Conservation (phyloP, 1,140 invertebrate species). For the Venturia canescens region DNA sequence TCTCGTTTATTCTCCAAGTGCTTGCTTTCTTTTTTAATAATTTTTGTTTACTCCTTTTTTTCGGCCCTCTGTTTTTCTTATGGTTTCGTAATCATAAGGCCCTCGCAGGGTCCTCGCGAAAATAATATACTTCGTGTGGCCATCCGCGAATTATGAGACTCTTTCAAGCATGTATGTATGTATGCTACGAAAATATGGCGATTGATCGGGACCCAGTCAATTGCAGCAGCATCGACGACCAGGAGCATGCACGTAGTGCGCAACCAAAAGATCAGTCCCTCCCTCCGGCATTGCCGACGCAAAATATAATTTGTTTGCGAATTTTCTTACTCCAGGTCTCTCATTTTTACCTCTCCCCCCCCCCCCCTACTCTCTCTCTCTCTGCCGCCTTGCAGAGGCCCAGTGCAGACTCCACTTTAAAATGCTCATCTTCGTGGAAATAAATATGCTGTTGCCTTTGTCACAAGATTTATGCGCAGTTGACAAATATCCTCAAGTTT, state of each 20-base stretch:
- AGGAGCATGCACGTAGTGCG: slow-evolving; percentile 1
- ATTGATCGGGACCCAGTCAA: slow-evolving; percentile 53
- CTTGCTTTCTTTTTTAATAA: slow-evolving; percentile 4
- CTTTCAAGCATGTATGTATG: slow-evolving; percentile 57
- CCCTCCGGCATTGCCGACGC: slow-evolving; percentile 39
- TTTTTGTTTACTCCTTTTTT: background rate
- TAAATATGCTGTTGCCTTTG: background rate
- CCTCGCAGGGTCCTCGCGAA: slow-evolving; percentile 52
- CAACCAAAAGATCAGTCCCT: background rate
- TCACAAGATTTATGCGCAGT: background rate
- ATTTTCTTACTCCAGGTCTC: slow-evolving; percentile 5
- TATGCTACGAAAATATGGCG: slow-evolving; percentile 48
- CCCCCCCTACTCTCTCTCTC: background rate
- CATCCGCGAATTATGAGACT: slow-evolving; percentile 61
- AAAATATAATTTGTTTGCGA: slow-evolving; percentile 44
- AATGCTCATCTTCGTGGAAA: background rate
- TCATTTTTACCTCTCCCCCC: background rate
- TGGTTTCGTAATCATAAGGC: slow-evolving; percentile 58
- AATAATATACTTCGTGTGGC: slow-evolving; percentile 57
- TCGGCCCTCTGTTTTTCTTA: background rate
- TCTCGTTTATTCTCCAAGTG: background rate
- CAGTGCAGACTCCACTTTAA: no score
- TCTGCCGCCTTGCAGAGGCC: background rate
- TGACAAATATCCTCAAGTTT: background rate
- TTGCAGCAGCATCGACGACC: slow-evolving; percentile 27